Evolutionary conservation across 2,888 invertebrate species (phyloP).

Genomic region (Epinotia brunnichana): DNA sequence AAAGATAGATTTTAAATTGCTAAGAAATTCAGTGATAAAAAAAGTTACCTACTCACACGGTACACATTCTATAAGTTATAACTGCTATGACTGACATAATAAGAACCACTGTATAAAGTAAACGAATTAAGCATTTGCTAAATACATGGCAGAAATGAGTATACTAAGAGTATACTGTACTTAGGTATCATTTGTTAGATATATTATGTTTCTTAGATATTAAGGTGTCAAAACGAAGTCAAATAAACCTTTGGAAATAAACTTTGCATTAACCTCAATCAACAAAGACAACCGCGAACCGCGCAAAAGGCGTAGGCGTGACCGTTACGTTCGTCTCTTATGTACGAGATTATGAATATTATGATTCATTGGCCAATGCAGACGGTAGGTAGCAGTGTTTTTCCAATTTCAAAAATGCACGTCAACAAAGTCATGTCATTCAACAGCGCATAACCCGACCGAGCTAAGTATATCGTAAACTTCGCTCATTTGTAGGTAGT

Average conservation of each 20-base stretch:
- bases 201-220: background rate
- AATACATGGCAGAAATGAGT: no score
- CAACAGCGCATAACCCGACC: no score
- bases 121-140: no score
- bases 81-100: no score
- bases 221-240: background rate
- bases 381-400: slow-evolving; percentile 42
- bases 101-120: no score
- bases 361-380: slow-evolving; percentile 58
- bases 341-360: slow-evolving; percentile 31
- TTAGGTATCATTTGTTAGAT: no score
- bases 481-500: background rate
- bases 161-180: no score
- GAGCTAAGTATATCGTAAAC: no score
- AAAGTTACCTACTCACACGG: no score
- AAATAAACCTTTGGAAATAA: background rate
- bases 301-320: slow-evolving; percentile 64
- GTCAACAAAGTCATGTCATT: background rate
- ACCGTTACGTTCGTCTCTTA: slow-evolving; percentile 51
- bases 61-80: no score
- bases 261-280: slow-evolving; percentile 27
- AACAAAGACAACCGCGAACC: slow-evolving; percentile 34
- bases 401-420: slow-evolving; percentile 13
- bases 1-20: no score
- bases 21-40: no score